Percentiles rank a stretch among this genome's conserved stretches.
These are phyloP conservation scores for Ceratina australensis DNA, from an alignment of 1,140 invertebrate species.

Conservation along the genomic window DNA sequence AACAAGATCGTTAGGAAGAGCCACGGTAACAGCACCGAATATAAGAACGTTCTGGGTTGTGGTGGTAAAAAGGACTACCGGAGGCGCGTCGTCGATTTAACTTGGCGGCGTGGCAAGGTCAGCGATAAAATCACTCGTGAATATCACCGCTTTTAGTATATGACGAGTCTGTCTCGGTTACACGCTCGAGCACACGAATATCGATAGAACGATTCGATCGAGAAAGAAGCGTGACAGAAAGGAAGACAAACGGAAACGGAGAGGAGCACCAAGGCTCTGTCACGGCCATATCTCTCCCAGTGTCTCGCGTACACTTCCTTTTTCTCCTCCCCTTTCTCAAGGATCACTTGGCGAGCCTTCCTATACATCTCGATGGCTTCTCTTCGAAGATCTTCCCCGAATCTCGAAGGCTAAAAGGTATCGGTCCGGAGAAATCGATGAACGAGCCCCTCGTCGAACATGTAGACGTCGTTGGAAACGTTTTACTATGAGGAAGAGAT, in stretches of 20 bases:
- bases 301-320: constrained; percentile 47
- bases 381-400: constrained; percentile 43
- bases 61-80: constrained; percentile 57
- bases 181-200: constrained; percentile 19
- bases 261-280: constrained; percentile 50
- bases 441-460: neutral
- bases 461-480: constrained; percentile 35
- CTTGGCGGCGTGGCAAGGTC: constrained; percentile 63
- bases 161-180: constrained; percentile 29
- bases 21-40: constrained; percentile 43
- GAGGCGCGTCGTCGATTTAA: constrained; percentile 56
- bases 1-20: constrained; percentile 8
- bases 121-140: constrained; percentile 67
- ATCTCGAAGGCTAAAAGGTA: constrained; percentile 43
- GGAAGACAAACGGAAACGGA: constrained; percentile 31
- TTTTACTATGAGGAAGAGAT: constrained; percentile 42
- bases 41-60: constrained; percentile 61
- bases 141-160: constrained; percentile 67
- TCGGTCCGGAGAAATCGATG: constrained; percentile 30
- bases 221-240: constrained; percentile 26
- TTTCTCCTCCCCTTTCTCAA: constrained; percentile 51
- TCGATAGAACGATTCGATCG: constrained; percentile 22
- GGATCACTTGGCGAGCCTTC: constrained; percentile 42
- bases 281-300: constrained; percentile 38
- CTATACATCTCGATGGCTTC: constrained; percentile 44